Base-by-base conservation (phyloP, 2,113 vertebrate species). In the Casuarius casuarius region DNA sequence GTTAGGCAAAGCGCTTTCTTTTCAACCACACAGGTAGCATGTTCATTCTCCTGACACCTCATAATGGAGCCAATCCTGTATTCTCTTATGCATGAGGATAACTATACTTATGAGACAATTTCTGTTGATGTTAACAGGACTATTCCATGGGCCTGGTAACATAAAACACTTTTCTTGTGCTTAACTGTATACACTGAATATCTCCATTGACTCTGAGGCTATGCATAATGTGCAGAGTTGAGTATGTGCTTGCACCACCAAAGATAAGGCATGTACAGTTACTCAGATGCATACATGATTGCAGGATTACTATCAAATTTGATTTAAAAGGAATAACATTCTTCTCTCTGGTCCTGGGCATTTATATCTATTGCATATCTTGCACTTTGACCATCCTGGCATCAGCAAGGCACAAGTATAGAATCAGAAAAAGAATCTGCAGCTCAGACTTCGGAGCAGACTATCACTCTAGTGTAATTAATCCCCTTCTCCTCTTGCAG, bases 1-100 rank as follows among this genome's bases (percentile, higher is more conserved):
- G 98, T 98, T 98, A 98, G 98, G 98, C 98, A 98, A 98, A 98
- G 98, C 98, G 74, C 97, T 97, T 97, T 97, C 97, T 97, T 98
- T 96, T 93, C 92, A 97, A 96, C 97, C 97, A 98, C 93, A 98
- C 97, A 98, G 98, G 98, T 96, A 97, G 98, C 98, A 73, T 97
- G 97, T 97, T 97, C 84, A 84, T 93, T 94, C 86, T 94, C 92
- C 83, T 1, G 2, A 84, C 4, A 28, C 78, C 92, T 49, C 10
- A 0, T 42, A 54, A 88, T 72, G 68, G 68, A 94, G 67, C 66
- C 94, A 94, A 18, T 82, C 96, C 95, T 88, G 86, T 95, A 92
- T 3, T 79, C 75, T 62, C 88, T 65, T 71, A 58, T 0, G 5
- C 82, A 83, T 0, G 3, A 26, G 62, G 67, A 19, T 25, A 83